A percentile compares a stretch with the other conserved stretches of the same genome.
Conservation (phyloP, 2,113 vertebrate genomes). For the Myrmophylax atrothorax region DNA sequence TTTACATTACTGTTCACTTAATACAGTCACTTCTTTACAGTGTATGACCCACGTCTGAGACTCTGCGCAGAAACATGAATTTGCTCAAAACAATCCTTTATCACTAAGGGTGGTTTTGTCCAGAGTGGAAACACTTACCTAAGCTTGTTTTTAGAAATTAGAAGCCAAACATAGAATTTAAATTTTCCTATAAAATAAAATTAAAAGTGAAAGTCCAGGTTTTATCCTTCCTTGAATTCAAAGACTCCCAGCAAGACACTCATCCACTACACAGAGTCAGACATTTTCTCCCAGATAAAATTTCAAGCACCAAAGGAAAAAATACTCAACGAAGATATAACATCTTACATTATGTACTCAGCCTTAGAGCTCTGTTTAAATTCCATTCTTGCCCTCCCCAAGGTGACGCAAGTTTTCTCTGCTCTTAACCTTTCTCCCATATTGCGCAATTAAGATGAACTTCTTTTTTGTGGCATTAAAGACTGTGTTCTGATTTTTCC, state of each 20-base stretch:
- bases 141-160: background rate
- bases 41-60: background rate
- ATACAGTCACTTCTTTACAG: background rate
- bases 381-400: background rate
- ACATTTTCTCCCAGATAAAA: background rate
- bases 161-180: background rate
- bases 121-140: background rate
- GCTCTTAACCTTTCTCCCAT: background rate
- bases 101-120: background rate
- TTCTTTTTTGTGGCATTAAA: background rate
- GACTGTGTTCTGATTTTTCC: background rate
- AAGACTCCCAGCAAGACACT: background rate
- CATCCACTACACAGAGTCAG: background rate
- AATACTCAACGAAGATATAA: background rate
- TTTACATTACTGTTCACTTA: background rate
- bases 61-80: background rate
- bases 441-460: background rate
- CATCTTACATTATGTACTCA: background rate
- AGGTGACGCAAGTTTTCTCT: background rate
- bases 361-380: background rate
- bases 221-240: background rate
- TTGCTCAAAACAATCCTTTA: conserved; percentile 4
- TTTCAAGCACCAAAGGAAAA: background rate
- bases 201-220: background rate
- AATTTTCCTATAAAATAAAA: background rate